Conservation (phyloP, 2,113 vertebrate genomes). For the Myocastor coypus region DNA sequence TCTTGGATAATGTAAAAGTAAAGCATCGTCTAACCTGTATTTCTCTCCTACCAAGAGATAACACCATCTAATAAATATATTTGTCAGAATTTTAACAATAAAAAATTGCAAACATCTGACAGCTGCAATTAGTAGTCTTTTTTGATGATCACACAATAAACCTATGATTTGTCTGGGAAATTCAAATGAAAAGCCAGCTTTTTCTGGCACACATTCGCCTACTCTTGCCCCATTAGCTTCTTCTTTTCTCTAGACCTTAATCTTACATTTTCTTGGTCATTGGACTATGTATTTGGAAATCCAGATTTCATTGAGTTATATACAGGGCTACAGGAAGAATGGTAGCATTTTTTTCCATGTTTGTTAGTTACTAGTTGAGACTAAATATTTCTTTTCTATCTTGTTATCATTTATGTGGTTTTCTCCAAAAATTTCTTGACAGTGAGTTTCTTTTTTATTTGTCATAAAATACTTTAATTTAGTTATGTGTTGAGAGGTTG, state of each 20-base stretch:
- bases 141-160: slow-evolving; percentile 24
- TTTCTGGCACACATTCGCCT: slow-evolving; percentile 31
- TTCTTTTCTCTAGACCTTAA: slow-evolving; percentile 34
- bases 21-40: neutral
- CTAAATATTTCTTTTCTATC: neutral
- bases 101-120: neutral
- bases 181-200: neutral
- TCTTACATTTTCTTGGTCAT: slow-evolving; percentile 15
- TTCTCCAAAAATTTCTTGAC: slow-evolving; percentile 1
- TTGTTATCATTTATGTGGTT: slow-evolving; percentile 58
- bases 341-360: neutral
- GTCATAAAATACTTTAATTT: slow-evolving; percentile 21
- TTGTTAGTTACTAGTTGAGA: slow-evolving; percentile 19
- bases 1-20: neutral
- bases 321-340: neutral
- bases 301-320: neutral
- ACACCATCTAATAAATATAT: slow-evolving; percentile 33
- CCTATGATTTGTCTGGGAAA: neutral
- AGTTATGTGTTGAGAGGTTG: neutral
- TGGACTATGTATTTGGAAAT: slow-evolving; percentile 42
- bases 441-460: slow-evolving; percentile 38
- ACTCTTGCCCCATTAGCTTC: slow-evolving; percentile 16
- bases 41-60: neutral
- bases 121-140: neutral
- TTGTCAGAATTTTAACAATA: slow-evolving; percentile 47